A percentile compares a stretch with the other conserved stretches of the same genome.
Conservation (phyloP, 2,797 vertebrate genomes). For the Gila robusta region DNA sequence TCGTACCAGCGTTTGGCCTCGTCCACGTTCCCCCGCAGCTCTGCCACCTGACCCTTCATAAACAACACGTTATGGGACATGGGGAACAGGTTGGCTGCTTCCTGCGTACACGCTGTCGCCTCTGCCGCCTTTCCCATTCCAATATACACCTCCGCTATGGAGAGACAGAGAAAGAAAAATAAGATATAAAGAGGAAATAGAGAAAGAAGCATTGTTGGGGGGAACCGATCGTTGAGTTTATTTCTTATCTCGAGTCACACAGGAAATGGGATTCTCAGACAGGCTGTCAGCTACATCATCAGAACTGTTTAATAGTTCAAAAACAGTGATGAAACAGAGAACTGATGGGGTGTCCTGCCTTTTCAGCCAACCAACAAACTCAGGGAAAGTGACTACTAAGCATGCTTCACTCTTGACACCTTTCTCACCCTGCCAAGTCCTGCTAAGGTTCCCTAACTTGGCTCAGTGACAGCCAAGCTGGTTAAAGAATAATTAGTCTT, state of each 20-base stretch:
- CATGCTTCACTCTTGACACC: conserved; percentile 22
- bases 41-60: conserved; percentile 95
- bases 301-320: not conserved
- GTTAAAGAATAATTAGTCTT: conserved; percentile 28
- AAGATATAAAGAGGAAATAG: conserved; percentile 4
- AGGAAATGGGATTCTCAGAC: conserved; percentile 38
- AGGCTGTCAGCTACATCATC: not conserved
- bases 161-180: conserved; percentile 12
- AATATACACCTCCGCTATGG: conserved; percentile 94
- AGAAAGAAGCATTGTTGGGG: conserved; percentile 10
- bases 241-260: conserved; percentile 13
- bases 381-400: conserved; percentile 41
- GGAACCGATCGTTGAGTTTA: not conserved
- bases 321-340: conserved; percentile 42
- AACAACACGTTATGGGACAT: conserved; percentile 97
- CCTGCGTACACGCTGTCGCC: conserved; percentile 95
- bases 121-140: conserved; percentile 94
- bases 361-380: conserved; percentile 22
- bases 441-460: conserved; percentile 30
- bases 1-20: conserved; percentile 98
- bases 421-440: conserved; percentile 13
- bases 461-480: conserved; percentile 17
- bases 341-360: conserved; percentile 7
- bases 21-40: conserved; percentile 91
- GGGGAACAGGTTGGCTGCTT: conserved; percentile 95